These are phyloP conservation scores for Pimpla rufipes DNA, from an alignment of 2,888 invertebrate species.

Conservation along the genomic window DNA sequence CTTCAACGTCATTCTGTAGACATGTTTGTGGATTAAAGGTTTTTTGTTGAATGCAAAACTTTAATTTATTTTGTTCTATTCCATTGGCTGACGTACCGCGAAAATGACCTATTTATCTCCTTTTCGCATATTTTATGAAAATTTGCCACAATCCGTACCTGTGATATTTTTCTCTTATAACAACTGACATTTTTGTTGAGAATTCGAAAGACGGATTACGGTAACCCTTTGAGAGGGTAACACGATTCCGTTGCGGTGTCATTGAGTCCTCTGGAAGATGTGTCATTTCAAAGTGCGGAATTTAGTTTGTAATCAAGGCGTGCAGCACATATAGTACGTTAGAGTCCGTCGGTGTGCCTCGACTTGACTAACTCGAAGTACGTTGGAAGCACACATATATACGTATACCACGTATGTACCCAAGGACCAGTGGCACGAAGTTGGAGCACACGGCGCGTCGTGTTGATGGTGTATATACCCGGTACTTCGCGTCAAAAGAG, in stretches of 20 bases:
- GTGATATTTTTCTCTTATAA: neutral
- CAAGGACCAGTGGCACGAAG: slow-evolving; percentile 31
- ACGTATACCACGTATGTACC: neutral
- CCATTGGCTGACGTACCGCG: no score
- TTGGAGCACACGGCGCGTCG: slow-evolving; percentile 19
- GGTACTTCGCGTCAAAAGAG: slow-evolving; percentile 27
- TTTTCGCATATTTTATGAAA: no score
- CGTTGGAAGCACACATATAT: slow-evolving; percentile 14
- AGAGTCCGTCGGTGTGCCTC: slow-evolving; percentile 1
- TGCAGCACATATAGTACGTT: neutral
- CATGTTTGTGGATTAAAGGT: no score
- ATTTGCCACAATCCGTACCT: no score
- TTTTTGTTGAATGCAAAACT: no score
- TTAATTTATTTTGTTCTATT: no score
- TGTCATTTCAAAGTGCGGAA: slow-evolving; percentile 17
- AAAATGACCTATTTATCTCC: no score
- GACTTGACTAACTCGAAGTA: slow-evolving; percentile 24
- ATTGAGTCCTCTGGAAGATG: neutral
- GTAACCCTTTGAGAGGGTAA: neutral
- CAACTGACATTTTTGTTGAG: neutral
- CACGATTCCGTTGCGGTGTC: neutral
- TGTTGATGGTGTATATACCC: slow-evolving; percentile 25
- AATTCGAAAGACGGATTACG: neutral
- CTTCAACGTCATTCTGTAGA: no score
- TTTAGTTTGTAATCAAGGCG: slow-evolving; percentile 6